Evolutionary conservation across 2,888 invertebrate genomes (phyloP).

Genomic region (Sipha maydis): DNA sequence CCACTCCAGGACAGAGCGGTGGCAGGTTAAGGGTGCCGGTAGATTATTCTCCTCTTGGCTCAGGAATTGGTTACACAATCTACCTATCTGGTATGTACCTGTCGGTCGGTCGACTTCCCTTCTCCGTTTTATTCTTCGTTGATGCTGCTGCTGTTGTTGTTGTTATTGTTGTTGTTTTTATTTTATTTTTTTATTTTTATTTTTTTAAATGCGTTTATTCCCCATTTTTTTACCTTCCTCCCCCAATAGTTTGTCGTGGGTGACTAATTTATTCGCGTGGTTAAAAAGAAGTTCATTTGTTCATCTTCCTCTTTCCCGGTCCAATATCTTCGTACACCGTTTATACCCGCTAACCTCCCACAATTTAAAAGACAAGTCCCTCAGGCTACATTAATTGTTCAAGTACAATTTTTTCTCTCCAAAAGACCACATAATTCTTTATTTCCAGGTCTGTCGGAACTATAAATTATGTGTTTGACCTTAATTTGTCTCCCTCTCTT

Average conservation of each 20-base stretch:
- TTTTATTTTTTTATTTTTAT: constrained; percentile 18
- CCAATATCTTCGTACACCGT: background rate
- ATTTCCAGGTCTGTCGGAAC: constrained; percentile 39
- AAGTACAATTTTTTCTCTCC: constrained; percentile 25
- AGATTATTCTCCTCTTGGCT: constrained; percentile 52
- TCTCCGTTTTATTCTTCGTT: background rate
- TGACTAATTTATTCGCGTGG: constrained; percentile 60
- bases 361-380: constrained; percentile 60
- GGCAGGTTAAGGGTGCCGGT: constrained; percentile 48
- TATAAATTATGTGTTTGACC: constrained; percentile 48
- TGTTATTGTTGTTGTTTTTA: background rate
- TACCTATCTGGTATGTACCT: constrained; percentile 54
- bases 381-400: constrained; percentile 60
- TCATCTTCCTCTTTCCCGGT: constrained; percentile 15
- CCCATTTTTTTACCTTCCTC: background rate
- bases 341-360: constrained; percentile 34
- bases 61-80: constrained; percentile 44
- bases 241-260: constrained; percentile 30
- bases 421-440: constrained; percentile 56
- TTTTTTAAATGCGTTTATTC: constrained; percentile 9
- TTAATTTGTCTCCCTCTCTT: constrained; percentile 23
- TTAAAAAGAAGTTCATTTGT: constrained; percentile 58
- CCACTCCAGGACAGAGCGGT: background rate
- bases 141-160: background rate
- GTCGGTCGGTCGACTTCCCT: constrained; percentile 34